Evolutionary conservation across 2,888 invertebrate genomes (phyloP).

Genomic region (Teinopalpus imperialis): DNA sequence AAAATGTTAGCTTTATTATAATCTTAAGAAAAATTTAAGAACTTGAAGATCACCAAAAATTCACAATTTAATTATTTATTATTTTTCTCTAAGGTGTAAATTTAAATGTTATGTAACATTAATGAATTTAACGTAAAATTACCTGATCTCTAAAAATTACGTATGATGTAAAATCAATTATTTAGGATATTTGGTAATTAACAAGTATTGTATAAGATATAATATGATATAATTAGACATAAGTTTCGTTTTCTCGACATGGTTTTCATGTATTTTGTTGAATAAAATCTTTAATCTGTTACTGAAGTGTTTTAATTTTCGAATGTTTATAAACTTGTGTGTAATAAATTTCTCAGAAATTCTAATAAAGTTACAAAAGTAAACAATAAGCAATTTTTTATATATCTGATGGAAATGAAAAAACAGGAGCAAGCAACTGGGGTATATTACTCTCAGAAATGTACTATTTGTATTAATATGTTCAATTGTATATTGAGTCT

Average conservation of each 20-base stretch:
- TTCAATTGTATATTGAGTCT: too few species aligned
- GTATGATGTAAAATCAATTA: slow-evolving; percentile 22
- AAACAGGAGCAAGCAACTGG: too few species aligned
- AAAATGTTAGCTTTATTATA: too few species aligned
- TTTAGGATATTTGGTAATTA: slow-evolving; percentile 1
- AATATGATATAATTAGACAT: slow-evolving; percentile 33
- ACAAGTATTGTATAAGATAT: slow-evolving; percentile 14
- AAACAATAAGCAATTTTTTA: too few species aligned
- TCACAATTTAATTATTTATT: slow-evolving; percentile 32
- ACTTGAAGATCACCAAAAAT: slow-evolving; percentile 21
- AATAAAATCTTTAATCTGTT: slow-evolving; percentile 58
- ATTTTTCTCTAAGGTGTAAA: slow-evolving; percentile 19
- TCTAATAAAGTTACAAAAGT: too few species aligned
- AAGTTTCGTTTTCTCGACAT: slow-evolving; percentile 41
- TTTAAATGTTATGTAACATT: too few species aligned
- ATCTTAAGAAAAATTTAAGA: not conserved
- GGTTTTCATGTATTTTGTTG: slow-evolving; percentile 56
- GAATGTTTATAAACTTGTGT: too few species aligned
- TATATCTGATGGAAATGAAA: too few species aligned
- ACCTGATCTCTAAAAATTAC: slow-evolving; percentile 34
- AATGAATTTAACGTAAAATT: slow-evolving; percentile 27
- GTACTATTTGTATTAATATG: too few species aligned
- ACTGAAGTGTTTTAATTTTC: slow-evolving; percentile 13
- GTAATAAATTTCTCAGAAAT: too few species aligned
- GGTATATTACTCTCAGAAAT: too few species aligned